Evolutionary conservation across 1,140 invertebrate genomes (phyloP), one percentile per base, ranked within the genome.

Genomic region (Galleria mellonella): DNA sequence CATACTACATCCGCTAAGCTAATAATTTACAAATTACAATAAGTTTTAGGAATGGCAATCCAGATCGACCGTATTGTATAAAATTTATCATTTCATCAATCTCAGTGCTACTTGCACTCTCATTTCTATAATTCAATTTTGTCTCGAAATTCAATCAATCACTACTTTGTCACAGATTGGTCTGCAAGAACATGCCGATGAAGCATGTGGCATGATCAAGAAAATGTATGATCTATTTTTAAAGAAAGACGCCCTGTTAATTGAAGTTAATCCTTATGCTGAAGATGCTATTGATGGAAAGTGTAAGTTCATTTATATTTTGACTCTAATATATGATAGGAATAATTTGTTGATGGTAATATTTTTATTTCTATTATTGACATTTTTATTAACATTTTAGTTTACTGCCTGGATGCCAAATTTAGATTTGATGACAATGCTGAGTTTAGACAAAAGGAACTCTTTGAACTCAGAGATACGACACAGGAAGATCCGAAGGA

Each of bases 221-320:
- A 96, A 93, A 64, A 89, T 98, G 64, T 99, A 98, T 77, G 89
- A 94, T 43, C 82, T 98, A 50, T 98, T 99, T 70, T 82, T 95
- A 0, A 92, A 95, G 56, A 96, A 96, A 67, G 97, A 99, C 88
- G 95, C 96, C 9, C 90, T 96, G 9, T 87, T 99, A 35, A 91
- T 99, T 55, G 97, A 99, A 88, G 94, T 99, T 28, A 99, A 99
- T 87, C 98, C 97, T 15, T 95, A 98, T 70, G 96, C 97, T 31
- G 97, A 99, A 81, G 97, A 98, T 82, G 93, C 94, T 15, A 88
- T 83, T 9, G 76, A 91, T 65, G 92, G 93, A 46, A 88, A 92
- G 79, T 96, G 95, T 97, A 90, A 89, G 90, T 53, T 15, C 6
- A 23, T 23, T 23, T 23, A 23, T 23, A 3, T 23, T 23, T 17